Base-by-base conservation (phyloP, 92 coral and sea anemone species). In the Porites lobata region DNA sequence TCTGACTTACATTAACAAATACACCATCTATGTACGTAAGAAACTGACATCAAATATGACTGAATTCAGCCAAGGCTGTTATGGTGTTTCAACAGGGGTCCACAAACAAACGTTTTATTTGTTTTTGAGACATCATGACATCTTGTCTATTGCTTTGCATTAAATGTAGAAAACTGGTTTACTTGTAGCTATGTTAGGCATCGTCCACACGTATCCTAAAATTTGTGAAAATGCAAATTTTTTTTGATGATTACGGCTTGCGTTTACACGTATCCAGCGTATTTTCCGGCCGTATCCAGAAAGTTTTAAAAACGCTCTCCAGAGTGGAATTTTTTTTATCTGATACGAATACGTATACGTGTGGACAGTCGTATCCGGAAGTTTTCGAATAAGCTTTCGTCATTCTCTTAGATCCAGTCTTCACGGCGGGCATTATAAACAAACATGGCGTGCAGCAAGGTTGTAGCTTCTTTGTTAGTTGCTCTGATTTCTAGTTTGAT, bases 151-250 rank as follows among this genome's bases (percentile, higher is more conserved):
- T 26, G 32, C 32, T 26, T 26, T 26, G 32, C 32, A 26, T 26
- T 26, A 26, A 26, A 26, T 26, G 32, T 26, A 26, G 32, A 26
- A 26, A 26, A 26, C 32, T 26, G 32, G 32, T 26, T 26, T 26
- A 26, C 32, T 26, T 26, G 32, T 58, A 15, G 63, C 75, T 80
- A 11, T 75, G 61, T 61, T 2, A 79, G 90, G 87, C 87, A 63
- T 18, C 64, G 87, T 87, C 91, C 91, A 87, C 87, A 81, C 91
- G 91, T 87, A 87, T 80, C 87, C 91, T 76, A 87, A 87, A 79
- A 87, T 80, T 79, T 79, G 91, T 87, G 91, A 64, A 87, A 69
- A 71, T 88, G 91, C 88, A 68, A 80, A 51, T 87, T 87, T 87
- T 80, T 80, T 87, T 69, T 87, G 81, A 80, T 82, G 91, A 69